Evolutionary conservation across 2,113 vertebrate genomes (phyloP), one percentile per base, ranked within the genome.

Genomic region (Lasiurus cinereus): DNA sequence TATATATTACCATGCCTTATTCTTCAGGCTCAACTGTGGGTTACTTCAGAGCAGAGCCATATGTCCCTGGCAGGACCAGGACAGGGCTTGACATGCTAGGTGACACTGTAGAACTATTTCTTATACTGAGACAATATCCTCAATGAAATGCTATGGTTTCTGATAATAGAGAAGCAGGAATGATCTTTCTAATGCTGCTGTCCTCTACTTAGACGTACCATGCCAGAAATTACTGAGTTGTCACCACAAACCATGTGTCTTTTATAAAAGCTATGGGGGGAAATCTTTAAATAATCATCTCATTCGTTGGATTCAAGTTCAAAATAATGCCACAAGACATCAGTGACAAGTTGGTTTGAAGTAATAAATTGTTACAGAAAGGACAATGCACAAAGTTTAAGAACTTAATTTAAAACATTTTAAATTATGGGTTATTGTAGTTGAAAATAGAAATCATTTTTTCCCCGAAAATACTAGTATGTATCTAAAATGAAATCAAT

Each of bases 401-500:
- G 22, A 94, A 70, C 80, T 2, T 54, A 82, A 91, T 50, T 90
- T 39, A 89, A 89, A 69, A 69, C 11, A 76, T 46, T 59, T 91
- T 54, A 80, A 79, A 64, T 29, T 31, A 48, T 36, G 50, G 3
- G 10, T 73, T 78, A n/a, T 31, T 79, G 1, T n/a, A 83, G 5
- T 78, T 88, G 15, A 79, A 91, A 64, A 87, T n/a, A 62, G 7
- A 39, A 86, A 62, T 29, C 2, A 36, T 9, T 13, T 18, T 67
- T 50, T 62, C 31, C 31, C 87, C 6, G 19, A 33, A 72, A 82
- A 87, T 74, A 9, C 22, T 67, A 24, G 39, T 56, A n/a, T 67
- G 4, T 64, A 43, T 46, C 43, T 24, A 70, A 88, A 91, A 82
- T 64, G 33, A 80, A 89, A 70, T 31, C 48, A 80, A 66, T 14